phyloP scores from a whole-genome alignment of 2,888 invertebrate genomes.

The Perizoma affinitatum region DNA sequence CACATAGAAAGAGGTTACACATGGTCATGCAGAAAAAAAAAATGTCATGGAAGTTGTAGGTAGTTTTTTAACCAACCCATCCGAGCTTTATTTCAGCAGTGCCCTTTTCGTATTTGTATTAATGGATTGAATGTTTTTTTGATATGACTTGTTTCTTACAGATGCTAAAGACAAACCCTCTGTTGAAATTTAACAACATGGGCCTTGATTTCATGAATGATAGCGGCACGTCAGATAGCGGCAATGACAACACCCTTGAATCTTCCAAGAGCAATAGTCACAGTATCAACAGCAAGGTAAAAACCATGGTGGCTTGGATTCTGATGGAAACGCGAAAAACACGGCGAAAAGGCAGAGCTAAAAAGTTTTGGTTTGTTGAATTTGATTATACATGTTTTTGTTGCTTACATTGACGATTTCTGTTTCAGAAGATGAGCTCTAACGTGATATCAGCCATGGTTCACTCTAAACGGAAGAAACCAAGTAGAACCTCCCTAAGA shows the following conservation, averaged over 20 bases:
- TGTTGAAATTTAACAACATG: constrained; percentile 65
- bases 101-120: neutral
- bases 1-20: too few species aligned
- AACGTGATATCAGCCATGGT: constrained; percentile 75
- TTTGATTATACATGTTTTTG: neutral
- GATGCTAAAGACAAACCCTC: constrained; percentile 76
- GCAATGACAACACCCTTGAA: constrained; percentile 70
- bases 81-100: too few species aligned
- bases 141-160: constrained; percentile 43
- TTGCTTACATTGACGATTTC: constrained; percentile 12
- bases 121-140: neutral
- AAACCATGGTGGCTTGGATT: neutral
- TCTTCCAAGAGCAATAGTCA: constrained; percentile 58
- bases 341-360: too few species aligned
- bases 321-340: too few species aligned
- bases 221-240: constrained; percentile 72
- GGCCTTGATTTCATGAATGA: constrained; percentile 65
- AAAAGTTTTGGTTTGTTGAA: too few species aligned
- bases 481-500: constrained; percentile 59
- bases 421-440: constrained; percentile 72
- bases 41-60: too few species aligned
- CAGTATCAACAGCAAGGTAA: constrained; percentile 27
- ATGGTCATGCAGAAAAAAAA: too few species aligned
- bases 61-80: too few species aligned
- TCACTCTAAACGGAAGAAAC: constrained; percentile 72